phyloP scores from a whole-genome alignment of 1,140 invertebrate species.

The Trialeurodes vaporariorum region DNA sequence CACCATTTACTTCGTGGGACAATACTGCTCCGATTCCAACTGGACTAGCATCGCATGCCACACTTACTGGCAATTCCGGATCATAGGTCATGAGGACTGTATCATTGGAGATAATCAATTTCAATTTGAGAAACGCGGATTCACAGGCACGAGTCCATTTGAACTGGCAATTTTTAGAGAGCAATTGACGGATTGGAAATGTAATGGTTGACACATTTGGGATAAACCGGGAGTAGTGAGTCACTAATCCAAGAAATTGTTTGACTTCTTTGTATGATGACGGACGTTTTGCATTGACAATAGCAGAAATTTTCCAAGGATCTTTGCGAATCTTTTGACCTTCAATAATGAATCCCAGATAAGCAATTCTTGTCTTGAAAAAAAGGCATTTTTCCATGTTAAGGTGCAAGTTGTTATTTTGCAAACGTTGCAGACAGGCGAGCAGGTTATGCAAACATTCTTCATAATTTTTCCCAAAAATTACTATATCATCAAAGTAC shows the following conservation, averaged over 20 bases:
- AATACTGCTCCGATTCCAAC: constrained; percentile 27
- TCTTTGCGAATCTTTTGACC: constrained; percentile 30
- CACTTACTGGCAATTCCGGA: too few species aligned
- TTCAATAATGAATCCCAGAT: too few species aligned
- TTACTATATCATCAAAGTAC: constrained; percentile 28
- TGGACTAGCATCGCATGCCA: constrained; percentile 29
- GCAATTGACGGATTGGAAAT: constrained; percentile 27
- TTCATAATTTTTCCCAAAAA: constrained; percentile 22
- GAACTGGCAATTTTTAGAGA: constrained; percentile 20
- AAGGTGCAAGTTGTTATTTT: constrained; percentile 15
- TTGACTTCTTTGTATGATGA: constrained; percentile 28
- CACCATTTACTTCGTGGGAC: constrained; percentile 25
- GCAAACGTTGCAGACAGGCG: not conserved
- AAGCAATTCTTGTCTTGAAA: constrained; percentile 28
- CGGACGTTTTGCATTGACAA: constrained; percentile 29
- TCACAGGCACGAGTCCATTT: constrained; percentile 18
- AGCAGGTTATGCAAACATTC: not conserved
- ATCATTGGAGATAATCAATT: constrained; percentile 22
- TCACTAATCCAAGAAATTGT: constrained; percentile 28
- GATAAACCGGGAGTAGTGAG: constrained; percentile 30
- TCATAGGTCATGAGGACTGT: constrained; percentile 31
- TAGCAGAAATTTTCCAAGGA: constrained; percentile 33
- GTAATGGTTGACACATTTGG: constrained; percentile 21
- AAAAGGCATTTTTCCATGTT: constrained; percentile 16
- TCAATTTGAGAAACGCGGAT: constrained; percentile 26